Percentiles rank a stretch among this genome's conserved stretches.
Conservation (phyloP, 2,888 invertebrate species). For the Pterostichus madidus region DNA sequence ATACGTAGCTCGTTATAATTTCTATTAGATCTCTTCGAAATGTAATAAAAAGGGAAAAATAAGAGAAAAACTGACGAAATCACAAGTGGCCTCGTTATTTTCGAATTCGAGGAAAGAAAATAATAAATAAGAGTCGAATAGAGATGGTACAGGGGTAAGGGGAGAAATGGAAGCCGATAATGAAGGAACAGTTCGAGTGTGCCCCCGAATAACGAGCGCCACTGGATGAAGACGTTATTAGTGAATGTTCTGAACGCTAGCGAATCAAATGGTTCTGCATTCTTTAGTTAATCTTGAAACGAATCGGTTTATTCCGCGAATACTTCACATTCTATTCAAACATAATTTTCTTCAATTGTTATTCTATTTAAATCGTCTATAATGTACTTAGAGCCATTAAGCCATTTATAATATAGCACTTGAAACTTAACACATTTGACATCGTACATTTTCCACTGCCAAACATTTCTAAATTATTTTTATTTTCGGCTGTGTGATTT, state of each 20-base stretch:
- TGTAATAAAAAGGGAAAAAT: conserved; percentile 24
- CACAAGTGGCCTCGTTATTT: conserved; percentile 49
- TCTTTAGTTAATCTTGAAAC: conserved; percentile 22
- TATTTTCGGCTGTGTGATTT: too few relatives aligned
- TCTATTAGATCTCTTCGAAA: conserved; percentile 42
- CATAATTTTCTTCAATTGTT: conserved; percentile 13
- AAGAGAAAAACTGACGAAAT: not conserved
- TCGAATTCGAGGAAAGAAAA: conserved; percentile 24
- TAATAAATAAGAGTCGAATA: conserved; percentile 30
- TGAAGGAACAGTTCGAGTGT: conserved; percentile 29
- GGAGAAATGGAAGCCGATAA: conserved; percentile 37
- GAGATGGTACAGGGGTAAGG: not conserved
- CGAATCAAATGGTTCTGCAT: not conserved
- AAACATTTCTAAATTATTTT: too few relatives aligned
- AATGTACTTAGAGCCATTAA: too few relatives aligned
- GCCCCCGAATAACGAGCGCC: too few relatives aligned
- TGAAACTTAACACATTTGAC: too few relatives aligned
- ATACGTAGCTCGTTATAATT: conserved; percentile 45
- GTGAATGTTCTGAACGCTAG: not conserved
- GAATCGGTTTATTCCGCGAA: conserved; percentile 11
- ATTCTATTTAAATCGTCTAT: not conserved
- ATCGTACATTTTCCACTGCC: too few relatives aligned
- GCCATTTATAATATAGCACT: too few relatives aligned
- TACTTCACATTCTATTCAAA: conserved; percentile 6
- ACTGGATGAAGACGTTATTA: conserved; percentile 34